Evolutionary conservation across 2,797 vertebrate species (phyloP).

Genomic region (Acanthornis magna): DNA sequence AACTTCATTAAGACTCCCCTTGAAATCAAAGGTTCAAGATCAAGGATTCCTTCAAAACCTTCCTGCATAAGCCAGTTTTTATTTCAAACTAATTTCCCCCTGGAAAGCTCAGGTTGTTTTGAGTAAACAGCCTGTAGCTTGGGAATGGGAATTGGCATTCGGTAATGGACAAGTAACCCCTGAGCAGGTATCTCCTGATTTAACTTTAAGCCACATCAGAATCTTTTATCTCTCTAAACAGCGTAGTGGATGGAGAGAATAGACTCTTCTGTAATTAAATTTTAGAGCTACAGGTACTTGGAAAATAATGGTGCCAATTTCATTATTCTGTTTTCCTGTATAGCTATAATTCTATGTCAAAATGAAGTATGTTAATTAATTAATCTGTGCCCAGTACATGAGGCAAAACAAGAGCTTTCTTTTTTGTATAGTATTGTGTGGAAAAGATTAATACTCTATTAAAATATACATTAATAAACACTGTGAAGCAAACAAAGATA

Average conservation of each 20-base stretch:
- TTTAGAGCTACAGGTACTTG: not conserved
- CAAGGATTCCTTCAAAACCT: not conserved
- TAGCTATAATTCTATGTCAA: not conserved
- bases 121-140: not conserved
- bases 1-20: not conserved
- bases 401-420: not conserved
- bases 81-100: too few relatives aligned
- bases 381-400: not conserved
- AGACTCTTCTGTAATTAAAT: not conserved
- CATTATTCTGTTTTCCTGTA: not conserved
- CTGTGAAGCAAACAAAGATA: constrained; percentile 6
- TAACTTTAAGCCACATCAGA: not conserved
- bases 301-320: not conserved
- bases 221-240: not conserved
- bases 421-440: not conserved
- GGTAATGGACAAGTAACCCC: rapidly evolving
- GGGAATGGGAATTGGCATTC: rapidly evolving
- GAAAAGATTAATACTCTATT: constrained; percentile 9
- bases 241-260: not conserved
- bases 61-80: not conserved
- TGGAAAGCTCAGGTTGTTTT: not conserved
- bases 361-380: not conserved
- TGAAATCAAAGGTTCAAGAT: not conserved
- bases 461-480: constrained; percentile 19
- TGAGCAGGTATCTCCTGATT: not conserved